Conservation (phyloP, 2,113 vertebrate species). For the Antechinus stuartii region DNA sequence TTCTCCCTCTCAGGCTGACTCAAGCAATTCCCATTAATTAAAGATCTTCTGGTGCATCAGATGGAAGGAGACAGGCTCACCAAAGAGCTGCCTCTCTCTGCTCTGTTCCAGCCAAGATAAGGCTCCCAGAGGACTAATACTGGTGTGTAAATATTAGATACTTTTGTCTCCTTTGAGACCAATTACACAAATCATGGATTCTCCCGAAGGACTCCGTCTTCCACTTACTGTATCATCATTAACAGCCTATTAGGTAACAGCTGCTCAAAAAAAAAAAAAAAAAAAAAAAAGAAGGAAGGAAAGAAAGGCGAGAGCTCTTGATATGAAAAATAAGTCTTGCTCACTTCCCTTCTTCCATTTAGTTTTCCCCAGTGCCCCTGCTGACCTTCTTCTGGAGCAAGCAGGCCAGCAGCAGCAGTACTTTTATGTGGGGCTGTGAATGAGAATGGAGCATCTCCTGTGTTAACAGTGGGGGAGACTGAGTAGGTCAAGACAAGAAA, state of each 20-base stretch:
- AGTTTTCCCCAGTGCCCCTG: neutral
- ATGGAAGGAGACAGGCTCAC: constrained; percentile 54
- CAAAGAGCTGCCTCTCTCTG: constrained; percentile 62
- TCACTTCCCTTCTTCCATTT: neutral
- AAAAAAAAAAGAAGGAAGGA: neutral
- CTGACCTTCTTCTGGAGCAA: neutral
- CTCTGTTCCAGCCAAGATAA: constrained; percentile 73
- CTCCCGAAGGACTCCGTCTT: constrained; percentile 84
- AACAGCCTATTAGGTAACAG: constrained; percentile 88
- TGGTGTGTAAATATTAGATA: constrained; percentile 87
- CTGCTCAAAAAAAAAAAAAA: constrained; percentile 72
- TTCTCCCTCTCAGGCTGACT: neutral
- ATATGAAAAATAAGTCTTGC: neutral
- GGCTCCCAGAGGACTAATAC: constrained; percentile 83
- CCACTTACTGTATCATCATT: constrained; percentile 88
- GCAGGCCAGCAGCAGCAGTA: no score
- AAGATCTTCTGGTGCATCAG: constrained; percentile 17
- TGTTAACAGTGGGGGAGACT: neutral
- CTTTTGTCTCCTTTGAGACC: constrained; percentile 87
- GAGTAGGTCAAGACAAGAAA: neutral
- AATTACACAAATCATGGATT: constrained; percentile 87
- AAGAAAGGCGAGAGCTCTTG: neutral
- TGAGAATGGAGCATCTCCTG: neutral
- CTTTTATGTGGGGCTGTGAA: neutral
- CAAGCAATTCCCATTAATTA: neutral